Base-by-base conservation (phyloP, 2,797 vertebrate genomes). In the Pelochelys cantorii region DNA sequence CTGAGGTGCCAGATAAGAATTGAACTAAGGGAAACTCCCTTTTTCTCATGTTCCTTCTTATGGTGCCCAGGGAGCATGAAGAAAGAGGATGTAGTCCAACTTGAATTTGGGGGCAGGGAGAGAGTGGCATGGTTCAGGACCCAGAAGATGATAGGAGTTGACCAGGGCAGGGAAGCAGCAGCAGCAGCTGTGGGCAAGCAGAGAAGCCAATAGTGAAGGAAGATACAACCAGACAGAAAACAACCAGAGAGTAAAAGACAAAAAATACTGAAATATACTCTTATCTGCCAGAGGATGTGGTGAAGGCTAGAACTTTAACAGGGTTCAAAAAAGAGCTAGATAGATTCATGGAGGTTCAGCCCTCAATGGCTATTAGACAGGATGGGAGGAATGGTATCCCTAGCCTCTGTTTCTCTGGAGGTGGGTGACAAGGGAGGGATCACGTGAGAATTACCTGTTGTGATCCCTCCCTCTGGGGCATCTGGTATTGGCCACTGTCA, bases 51-150 rank as follows among this genome's bases (percentile, higher is more conserved):
- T 12, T 54, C 3, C 13, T 74, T 4, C 29, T 65, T 23, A 23
- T 59, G 23, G 57, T 27, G 14, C 31, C 14, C 68, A 37, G 22
- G 37, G 10, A 74, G 22, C 60, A 65, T 12, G 17, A n/a, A 68
- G 22, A 74, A 37, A 7, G 10, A 37, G 11, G 34, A 13, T 42
- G 34, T 42, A 37, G 11, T 7, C 34, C 22, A 11, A 74, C 34
- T 37, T 5, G 11, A 74, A 74, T 2, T 2, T 5, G 7, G n/a
- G 34, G 20, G 5, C 7, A 5, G 11, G 3, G 11, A 2, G 5
- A 18, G 4, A 37, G 56, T 9, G 7, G 4, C 53, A 34, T 27
- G 55, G 3, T 87, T 34, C n/a, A 92, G 60, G 13, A 89, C 62
- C 34, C 77, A 91, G 5, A 53, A 94, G 18, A 79, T 3, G 1